phyloP scores from a whole-genome alignment of 2,888 invertebrate species.

The Galerucella nymphaeae region DNA sequence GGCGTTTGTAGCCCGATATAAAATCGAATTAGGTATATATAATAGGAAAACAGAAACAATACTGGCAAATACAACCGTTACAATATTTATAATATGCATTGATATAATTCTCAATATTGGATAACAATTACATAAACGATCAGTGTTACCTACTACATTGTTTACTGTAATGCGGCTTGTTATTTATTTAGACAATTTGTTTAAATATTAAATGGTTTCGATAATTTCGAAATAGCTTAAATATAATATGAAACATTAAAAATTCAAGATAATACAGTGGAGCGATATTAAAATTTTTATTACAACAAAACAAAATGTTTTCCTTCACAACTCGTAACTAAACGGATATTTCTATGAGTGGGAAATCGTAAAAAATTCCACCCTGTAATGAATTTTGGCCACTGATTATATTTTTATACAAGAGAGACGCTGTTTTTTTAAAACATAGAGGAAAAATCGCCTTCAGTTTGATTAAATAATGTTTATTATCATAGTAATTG shows the following conservation, averaged over 20 bases:
- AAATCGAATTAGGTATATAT: not conserved
- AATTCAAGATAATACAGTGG: not conserved
- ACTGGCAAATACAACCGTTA: not conserved
- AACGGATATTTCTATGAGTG: too few relatives aligned
- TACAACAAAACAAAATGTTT: too few relatives aligned
- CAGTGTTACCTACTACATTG: slow-evolving; percentile 6
- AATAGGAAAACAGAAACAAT: not conserved
- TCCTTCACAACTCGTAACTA: too few relatives aligned
- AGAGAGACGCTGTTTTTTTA: too few relatives aligned
- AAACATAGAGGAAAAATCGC: too few relatives aligned
- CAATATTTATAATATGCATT: slow-evolving; percentile 12
- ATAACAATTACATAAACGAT: slow-evolving; percentile 14
- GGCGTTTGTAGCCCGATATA: not conserved
- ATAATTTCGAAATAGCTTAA: slow-evolving; percentile 4
- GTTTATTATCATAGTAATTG: too few relatives aligned
- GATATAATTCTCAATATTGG: slow-evolving; percentile 16
- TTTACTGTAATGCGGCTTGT: slow-evolving; percentile 12
- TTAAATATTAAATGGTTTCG: slow-evolving; percentile 7
- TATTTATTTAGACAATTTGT: slow-evolving; percentile 11
- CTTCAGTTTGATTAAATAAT: too few relatives aligned
- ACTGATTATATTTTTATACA: too few relatives aligned
- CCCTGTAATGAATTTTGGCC: too few relatives aligned
- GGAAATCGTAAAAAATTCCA: too few relatives aligned
- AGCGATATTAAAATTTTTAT: not conserved
- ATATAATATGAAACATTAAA: not conserved